A percentile compares a stretch with the other conserved stretches of the same genome.
Evolutionary conservation across 2,113 vertebrate genomes (phyloP).

Genomic region (Toxotes jaculatrix): DNA sequence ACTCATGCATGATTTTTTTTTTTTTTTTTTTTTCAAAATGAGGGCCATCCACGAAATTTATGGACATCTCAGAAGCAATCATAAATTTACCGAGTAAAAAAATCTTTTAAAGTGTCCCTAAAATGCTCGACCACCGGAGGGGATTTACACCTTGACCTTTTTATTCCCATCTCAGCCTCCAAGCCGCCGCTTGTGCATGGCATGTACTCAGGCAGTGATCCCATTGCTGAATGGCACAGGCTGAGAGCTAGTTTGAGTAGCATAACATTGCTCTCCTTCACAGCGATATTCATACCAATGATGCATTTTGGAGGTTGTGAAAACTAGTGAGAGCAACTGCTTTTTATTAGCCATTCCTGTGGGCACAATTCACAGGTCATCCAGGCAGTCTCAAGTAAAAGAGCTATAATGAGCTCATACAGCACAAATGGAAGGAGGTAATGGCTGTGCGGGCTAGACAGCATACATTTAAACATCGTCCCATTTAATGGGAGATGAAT

Average conservation of each 20-base stretch:
- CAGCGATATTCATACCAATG: constrained; percentile 15
- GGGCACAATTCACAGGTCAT: constrained; percentile 65
- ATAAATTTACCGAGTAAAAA: constrained; percentile 8
- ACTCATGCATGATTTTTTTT: constrained; percentile 13
- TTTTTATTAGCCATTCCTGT: constrained; percentile 66
- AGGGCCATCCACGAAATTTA: constrained; percentile 20
- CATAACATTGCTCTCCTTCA: constrained; percentile 25
- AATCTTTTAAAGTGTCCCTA: constrained; percentile 8
- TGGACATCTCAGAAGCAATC: constrained; percentile 6
- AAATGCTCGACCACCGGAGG: constrained; percentile 3
- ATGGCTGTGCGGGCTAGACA: constrained; percentile 33
- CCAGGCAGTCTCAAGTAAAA: constrained; percentile 49
- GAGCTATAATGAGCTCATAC: constrained; percentile 66
- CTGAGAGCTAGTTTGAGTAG: constrained; percentile 28
- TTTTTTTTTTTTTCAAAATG: neutral
- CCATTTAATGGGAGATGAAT: constrained; percentile 67
- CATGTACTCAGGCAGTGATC: constrained; percentile 30
- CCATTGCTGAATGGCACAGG: constrained; percentile 13
- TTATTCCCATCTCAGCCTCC: constrained; percentile 27
- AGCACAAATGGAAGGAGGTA: constrained; percentile 61
- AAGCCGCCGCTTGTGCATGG: constrained; percentile 21
- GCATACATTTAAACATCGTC: constrained; percentile 52
- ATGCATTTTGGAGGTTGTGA: constrained; percentile 44
- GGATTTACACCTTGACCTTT: constrained; percentile 57
- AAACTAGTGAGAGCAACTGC: constrained; percentile 31